These are phyloP conservation scores for Lycophotia porphyrea DNA, from an alignment of 2,888 invertebrate species.

Conservation along the genomic window DNA sequence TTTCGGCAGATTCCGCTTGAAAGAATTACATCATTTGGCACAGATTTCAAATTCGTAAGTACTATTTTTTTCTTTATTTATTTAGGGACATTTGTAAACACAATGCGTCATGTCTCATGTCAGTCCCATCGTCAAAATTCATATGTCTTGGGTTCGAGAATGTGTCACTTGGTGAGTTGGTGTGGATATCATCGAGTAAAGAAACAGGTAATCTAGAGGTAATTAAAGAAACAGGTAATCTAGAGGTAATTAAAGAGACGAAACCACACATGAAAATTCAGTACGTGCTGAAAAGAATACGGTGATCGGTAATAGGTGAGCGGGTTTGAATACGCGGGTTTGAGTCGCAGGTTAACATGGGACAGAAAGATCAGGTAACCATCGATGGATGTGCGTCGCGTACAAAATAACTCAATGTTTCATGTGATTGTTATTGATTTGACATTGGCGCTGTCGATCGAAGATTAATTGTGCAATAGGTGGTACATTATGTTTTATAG, in stretches of 20 bases:
- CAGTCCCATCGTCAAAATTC: no score
- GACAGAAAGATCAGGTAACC: conserved; percentile 64
- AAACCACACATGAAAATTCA: neutral
- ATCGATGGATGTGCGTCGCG: conserved; percentile 74
- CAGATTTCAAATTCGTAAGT: no score
- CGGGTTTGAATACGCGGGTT: no score
- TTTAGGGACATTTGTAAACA: no score
- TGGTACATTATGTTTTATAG: conserved; percentile 19
- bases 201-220: neutral
- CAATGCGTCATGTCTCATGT: no score
- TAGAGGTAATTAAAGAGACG: neutral
- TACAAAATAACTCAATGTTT: conserved; percentile 74
- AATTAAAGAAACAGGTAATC: neutral
- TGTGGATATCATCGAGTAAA: neutral
- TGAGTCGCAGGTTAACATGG: conserved; percentile 51
- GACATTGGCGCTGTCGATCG: conserved; percentile 82
- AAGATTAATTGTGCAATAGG: conserved; percentile 71
- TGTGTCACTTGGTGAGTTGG: neutral
- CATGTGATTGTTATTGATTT: conserved; percentile 80
- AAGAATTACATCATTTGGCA: conserved; percentile 40
- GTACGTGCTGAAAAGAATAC: conserved; percentile 2
- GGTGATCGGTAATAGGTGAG: no score
- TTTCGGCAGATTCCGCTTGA: conserved; percentile 9
- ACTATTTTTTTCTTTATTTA: no score
- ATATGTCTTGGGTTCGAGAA: neutral